A percentile compares a stretch with the other conserved stretches of the same genome.
phyloP scores from a whole-genome alignment of 2,888 invertebrate species.

The Argynnis bischoffii region DNA sequence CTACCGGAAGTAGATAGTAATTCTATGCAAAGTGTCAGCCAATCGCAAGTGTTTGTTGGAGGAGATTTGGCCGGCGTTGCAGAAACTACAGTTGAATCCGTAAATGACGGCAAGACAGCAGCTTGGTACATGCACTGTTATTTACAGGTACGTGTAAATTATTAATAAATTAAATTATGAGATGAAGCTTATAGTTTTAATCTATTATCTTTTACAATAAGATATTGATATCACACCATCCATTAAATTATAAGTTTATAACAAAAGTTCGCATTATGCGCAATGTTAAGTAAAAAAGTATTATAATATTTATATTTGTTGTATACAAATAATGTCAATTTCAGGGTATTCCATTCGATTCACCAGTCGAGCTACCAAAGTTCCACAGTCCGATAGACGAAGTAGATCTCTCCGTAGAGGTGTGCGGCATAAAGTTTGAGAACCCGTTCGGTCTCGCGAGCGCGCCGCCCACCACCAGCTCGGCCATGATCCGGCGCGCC shows the following conservation, averaged over 20 bases:
- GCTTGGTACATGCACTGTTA: slow-evolving; percentile 97
- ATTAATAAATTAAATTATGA: not conserved
- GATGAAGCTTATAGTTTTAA: no score
- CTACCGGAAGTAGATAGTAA: slow-evolving; percentile 89
- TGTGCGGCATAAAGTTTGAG: slow-evolving; percentile 96
- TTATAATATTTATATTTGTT: not conserved
- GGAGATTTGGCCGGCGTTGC: slow-evolving; percentile 97
- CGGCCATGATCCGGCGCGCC: slow-evolving; percentile 96
- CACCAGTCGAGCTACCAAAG: slow-evolving; percentile 90
- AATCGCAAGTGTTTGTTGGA: slow-evolving; percentile 93
- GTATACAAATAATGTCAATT: slow-evolving; percentile 5
- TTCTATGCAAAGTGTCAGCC: slow-evolving; percentile 89
- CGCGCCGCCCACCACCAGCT: slow-evolving; percentile 97
- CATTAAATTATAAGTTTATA: no score
- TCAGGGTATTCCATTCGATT: slow-evolving; percentile 83
- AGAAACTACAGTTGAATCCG: slow-evolving; percentile 98
- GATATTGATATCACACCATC: no score
- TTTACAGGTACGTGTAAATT: slow-evolving; percentile 85
- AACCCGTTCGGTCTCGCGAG: slow-evolving; percentile 99
- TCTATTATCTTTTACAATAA: no score
- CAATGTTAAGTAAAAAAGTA: no score
- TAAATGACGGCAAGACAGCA: slow-evolving; percentile 98
- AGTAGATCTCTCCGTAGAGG: slow-evolving; percentile 95
- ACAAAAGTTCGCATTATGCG: no score
- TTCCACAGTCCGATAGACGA: slow-evolving; percentile 96